Conservation (phyloP, 2,888 invertebrate genomes). For the Julus scanicus region DNA sequence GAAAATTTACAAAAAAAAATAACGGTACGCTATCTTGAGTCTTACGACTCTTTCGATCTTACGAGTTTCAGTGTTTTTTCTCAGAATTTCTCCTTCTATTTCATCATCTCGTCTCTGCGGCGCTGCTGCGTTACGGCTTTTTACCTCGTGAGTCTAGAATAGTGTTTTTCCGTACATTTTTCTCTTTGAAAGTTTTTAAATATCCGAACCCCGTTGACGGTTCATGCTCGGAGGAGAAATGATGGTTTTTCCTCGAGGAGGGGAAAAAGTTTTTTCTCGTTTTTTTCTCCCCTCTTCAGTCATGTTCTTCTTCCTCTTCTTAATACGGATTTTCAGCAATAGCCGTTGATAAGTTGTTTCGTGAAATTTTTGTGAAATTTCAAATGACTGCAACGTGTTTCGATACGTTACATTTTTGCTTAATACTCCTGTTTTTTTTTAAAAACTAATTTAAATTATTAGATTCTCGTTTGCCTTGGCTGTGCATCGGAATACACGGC, state of each 20-base stretch:
- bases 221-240: not conserved
- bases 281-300: not conserved
- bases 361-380: not conserved
- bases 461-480: not conserved
- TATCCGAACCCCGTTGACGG: not conserved
- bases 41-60: not conserved
- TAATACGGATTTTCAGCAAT: not conserved
- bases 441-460: not conserved
- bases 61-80: conserved; percentile 21
- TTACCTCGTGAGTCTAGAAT: not conserved
- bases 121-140: not conserved
- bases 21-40: not conserved
- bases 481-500: not conserved
- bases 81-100: not conserved
- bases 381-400: not conserved
- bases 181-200: not conserved
- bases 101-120: not conserved
- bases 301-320: not conserved
- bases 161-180: not conserved
- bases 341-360: not conserved
- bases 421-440: not conserved
- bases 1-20: no score
- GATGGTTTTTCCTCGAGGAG: not conserved
- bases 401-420: not conserved
- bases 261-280: not conserved